Evolutionary conservation across 2,113 vertebrate genomes (phyloP).

Genomic region (Triplophysa tibetana): DNA sequence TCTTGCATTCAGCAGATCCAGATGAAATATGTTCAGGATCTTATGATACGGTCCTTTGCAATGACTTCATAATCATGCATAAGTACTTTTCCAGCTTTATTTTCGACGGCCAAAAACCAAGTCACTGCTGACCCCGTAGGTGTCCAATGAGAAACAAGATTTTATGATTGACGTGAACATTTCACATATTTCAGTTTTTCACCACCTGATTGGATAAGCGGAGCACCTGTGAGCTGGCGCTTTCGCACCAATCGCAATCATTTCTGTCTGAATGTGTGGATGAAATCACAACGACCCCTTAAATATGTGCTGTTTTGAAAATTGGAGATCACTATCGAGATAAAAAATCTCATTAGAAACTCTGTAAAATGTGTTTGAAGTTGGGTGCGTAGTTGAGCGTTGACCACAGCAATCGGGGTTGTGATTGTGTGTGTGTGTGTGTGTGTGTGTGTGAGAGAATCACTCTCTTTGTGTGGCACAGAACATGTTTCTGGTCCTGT

Average conservation of each 20-base stretch:
- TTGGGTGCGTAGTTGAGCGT: constrained; percentile 30
- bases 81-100: constrained; percentile 28
- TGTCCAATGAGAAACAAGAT: constrained; percentile 23
- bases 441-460: constrained; percentile 9
- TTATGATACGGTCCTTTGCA: constrained; percentile 6
- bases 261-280: constrained; percentile 19
- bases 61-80: constrained; percentile 38
- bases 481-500: constrained; percentile 36
- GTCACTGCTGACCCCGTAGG: neutral
- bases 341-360: constrained; percentile 48
- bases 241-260: constrained; percentile 40
- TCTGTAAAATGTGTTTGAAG: constrained; percentile 48
- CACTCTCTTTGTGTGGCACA: neutral
- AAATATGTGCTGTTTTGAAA: constrained; percentile 44
- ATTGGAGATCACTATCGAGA: constrained; percentile 48
- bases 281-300: constrained; percentile 26
- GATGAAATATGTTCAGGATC: constrained; percentile 31
- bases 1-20: constrained; percentile 3
- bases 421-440: constrained; percentile 19
- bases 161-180: constrained; percentile 30
- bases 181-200: constrained; percentile 2
- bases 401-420: constrained; percentile 19
- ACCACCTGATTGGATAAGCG: constrained; percentile 24
- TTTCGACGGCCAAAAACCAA: constrained; percentile 7
- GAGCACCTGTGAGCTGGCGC: constrained; percentile 43